These are phyloP conservation scores for Eulithis testata DNA, from an alignment of 2,888 invertebrate species.

Conservation along the genomic window DNA sequence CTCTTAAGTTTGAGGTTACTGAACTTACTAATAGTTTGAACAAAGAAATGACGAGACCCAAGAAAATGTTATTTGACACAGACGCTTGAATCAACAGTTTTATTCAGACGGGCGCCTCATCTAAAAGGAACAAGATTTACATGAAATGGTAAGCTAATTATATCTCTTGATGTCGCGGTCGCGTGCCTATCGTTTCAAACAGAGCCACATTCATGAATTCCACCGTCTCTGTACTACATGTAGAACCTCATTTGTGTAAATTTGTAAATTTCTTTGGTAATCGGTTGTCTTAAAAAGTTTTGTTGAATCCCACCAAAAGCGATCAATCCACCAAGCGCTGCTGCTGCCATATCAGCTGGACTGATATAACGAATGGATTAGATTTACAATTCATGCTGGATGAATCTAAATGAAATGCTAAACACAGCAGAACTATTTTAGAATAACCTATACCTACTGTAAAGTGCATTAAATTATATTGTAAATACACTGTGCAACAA, in stretches of 20 bases:
- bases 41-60: conserved; percentile 28
- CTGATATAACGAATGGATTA: too few species aligned
- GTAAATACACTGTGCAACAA: background rate
- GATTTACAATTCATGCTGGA: background rate
- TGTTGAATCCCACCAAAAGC: too few species aligned
- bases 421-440: background rate
- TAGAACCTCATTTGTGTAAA: background rate
- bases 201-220: conserved; percentile 43
- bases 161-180: conserved; percentile 67
- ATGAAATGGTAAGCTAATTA: conserved; percentile 71
- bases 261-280: background rate
- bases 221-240: conserved; percentile 16
- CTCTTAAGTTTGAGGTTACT: background rate
- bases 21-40: conserved; percentile 1
- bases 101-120: conserved; percentile 43
- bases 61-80: conserved; percentile 31
- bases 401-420: background rate
- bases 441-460: background rate
- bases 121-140: conserved; percentile 60
- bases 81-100: conserved; percentile 41
- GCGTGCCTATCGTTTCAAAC: conserved; percentile 65
- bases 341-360: too few species aligned
- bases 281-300: too few species aligned
- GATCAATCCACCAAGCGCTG: too few species aligned
- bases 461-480: background rate